Base-by-base conservation (phyloP, 2,888 invertebrate genomes). In the Machimus atricapillus region DNA sequence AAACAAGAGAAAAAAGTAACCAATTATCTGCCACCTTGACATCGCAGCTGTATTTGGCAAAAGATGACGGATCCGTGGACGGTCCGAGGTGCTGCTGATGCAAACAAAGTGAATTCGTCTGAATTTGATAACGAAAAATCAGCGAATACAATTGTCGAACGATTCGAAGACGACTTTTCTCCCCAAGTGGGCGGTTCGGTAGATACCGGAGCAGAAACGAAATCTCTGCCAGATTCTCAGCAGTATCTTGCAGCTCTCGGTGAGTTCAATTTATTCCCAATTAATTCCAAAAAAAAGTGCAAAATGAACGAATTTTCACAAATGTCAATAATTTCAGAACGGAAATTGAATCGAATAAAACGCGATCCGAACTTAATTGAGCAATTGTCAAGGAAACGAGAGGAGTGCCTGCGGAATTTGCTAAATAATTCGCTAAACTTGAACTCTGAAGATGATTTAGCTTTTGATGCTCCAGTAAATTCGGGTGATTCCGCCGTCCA, bases 181-280 rank as follows among this genome's bases (percentile, higher is more conserved):
- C 93, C 94, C 16, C 52, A 81, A 43, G 89, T 91, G 87, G 86
- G 90, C 89, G 37, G 90, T 91, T 83, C 90, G 89, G 82, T 95
- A 95, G 90, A 86, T 79, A 37, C 78, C 58, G 8, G 78, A 89
- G 9, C 90, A 89, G 82, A 23, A 23, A n/a, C 81, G 12, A 90
- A 90, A 86, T 96, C 96, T 1, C 89, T 92, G 86, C 92, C 92
- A 0, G 93, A 92, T 88, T 92, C 92, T 1, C 89, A 90, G 43
- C 90, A 90, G 77, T 93, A 93, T 87, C 92, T 96, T 86, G 94
- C 95, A 88, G 92, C 94, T 89, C 93, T 96, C 90, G 96, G 96
- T 96, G 93, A 19, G 77, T 52, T 12, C 27, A 8, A 52, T 14
- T 46, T 16, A 46, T 46, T 46, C 19, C n/a, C 1, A n/a, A 6